Conservation (phyloP, 1,140 invertebrate genomes). For the Pseudomyrmex sp. region DNA sequence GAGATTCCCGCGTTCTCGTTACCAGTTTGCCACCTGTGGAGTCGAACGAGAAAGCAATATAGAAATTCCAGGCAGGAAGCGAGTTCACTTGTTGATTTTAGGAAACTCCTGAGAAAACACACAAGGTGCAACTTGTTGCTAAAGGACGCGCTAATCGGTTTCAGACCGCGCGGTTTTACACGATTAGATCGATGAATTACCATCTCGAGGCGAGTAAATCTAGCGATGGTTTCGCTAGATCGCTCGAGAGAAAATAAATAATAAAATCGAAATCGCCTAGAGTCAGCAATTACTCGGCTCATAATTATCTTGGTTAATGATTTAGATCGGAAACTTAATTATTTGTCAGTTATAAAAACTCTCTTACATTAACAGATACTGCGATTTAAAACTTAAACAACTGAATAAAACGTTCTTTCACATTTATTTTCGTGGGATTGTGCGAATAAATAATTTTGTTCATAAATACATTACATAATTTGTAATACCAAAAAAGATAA, state of each 20-base stretch:
- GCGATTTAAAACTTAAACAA: background rate
- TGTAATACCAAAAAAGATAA: constrained; percentile 5
- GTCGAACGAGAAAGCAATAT: constrained; percentile 77
- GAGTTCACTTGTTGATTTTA: constrained; percentile 82
- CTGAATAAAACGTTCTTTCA: background rate
- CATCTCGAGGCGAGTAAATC: background rate
- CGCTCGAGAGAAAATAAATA: background rate
- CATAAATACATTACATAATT: constrained; percentile 20
- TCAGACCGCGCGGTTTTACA: constrained; percentile 1
- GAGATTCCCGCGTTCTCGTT: constrained; percentile 50
- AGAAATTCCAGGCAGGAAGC: constrained; percentile 79
- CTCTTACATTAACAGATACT: too few species aligned
- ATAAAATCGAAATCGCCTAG: constrained; percentile 13
- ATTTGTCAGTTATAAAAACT: background rate
- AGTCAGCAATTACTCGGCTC: constrained; percentile 4
- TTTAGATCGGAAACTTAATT: constrained; percentile 23
- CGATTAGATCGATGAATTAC: background rate
- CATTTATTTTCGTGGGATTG: constrained; percentile 14
- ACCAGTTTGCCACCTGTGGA: constrained; percentile 81
- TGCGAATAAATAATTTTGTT: background rate
- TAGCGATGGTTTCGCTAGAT: background rate
- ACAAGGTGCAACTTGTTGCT: constrained; percentile 80
- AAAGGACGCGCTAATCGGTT: constrained; percentile 60
- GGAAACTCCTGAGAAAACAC: constrained; percentile 76
- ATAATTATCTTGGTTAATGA: background rate